Conservation (phyloP, 1,140 invertebrate genomes). For the Euwallacea similis region DNA sequence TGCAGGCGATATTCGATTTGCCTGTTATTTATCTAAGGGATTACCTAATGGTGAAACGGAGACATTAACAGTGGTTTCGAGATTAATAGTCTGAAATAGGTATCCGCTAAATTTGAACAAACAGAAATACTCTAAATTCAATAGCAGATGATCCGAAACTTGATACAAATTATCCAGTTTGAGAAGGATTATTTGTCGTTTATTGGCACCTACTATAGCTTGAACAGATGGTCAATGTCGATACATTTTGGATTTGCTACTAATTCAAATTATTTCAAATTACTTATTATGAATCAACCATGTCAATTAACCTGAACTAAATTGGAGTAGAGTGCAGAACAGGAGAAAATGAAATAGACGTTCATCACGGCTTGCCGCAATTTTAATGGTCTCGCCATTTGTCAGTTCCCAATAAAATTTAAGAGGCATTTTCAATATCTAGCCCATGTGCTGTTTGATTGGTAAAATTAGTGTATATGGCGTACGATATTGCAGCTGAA, state of each 20-base stretch:
- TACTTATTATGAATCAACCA: no score
- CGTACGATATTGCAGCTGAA: not conserved
- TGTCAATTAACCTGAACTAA: no score
- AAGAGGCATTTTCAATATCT: not conserved
- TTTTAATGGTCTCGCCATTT: constrained; percentile 5
- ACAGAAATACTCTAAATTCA: no score
- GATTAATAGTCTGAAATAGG: constrained; percentile 1
- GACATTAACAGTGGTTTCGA: not conserved
- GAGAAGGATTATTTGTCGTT: no score
- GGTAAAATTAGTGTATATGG: not conserved
- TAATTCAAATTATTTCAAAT: no score
- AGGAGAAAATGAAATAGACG: constrained; percentile 4
- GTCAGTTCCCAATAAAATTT: constrained; percentile 7
- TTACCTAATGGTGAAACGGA: not conserved
- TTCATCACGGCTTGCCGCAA: not conserved
- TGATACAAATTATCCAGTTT: no score
- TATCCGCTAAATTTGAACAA: not conserved
- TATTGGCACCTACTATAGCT: no score
- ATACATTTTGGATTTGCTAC: no score
- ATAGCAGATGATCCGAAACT: no score
- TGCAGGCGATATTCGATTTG: not conserved
- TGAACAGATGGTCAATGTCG: no score
- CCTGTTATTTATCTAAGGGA: not conserved
- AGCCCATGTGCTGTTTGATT: constrained; percentile 1
- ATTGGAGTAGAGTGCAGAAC: not conserved